A percentile compares a stretch with the other conserved stretches of the same genome.
phyloP scores from a whole-genome alignment of 2,113 vertebrate genomes.

The Nyctereutes procyonoides region DNA sequence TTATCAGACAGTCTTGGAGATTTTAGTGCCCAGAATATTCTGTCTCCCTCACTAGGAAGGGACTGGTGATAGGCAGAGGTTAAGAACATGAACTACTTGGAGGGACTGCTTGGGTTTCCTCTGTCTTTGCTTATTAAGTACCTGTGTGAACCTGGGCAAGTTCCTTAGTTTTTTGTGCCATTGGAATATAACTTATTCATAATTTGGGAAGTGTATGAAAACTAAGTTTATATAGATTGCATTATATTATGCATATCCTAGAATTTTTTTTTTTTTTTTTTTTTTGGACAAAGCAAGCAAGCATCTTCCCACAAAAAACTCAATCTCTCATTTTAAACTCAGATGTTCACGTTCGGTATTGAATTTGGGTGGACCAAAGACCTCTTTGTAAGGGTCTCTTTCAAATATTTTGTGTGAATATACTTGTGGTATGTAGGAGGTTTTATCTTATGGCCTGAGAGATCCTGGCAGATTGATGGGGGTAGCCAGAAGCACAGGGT shows the following conservation, averaged over 20 bases:
- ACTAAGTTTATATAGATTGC: not conserved
- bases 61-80: not conserved
- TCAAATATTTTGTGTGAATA: not conserved
- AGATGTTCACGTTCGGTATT: not conserved
- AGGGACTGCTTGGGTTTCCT: not conserved
- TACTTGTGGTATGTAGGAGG: not conserved
- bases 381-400: not conserved
- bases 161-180: not conserved
- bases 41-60: not conserved
- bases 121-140: not conserved
- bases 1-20: not conserved
- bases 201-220: not conserved
- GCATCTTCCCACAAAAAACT: slow-evolving; percentile 6
- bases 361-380: not conserved
- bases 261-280: not conserved
- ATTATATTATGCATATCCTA: not conserved
- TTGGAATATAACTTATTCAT: not conserved
- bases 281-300: not conserved
- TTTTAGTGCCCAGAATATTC: too few species aligned
- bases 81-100: not conserved
- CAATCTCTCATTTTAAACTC: not conserved
- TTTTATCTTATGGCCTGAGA: not conserved
- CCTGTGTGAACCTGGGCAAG: not conserved
- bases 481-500: not conserved
- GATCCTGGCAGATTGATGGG: not conserved